Percentiles rank a stretch among this genome's conserved stretches.
phyloP scores from a whole-genome alignment of 2,113 vertebrate species.

The Epinephelus lanceolatus region DNA sequence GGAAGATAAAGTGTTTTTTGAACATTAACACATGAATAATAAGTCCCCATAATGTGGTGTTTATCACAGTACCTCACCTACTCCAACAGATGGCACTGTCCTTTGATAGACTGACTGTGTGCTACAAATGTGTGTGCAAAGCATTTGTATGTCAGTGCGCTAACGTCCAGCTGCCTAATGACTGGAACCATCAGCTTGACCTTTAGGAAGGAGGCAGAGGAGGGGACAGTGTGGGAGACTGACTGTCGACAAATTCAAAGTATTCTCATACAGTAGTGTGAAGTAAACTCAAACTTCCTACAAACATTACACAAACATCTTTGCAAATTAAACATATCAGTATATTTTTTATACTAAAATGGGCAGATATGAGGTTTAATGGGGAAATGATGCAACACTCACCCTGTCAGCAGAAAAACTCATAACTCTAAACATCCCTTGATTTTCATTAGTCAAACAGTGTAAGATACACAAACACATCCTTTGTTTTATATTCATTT shows the following conservation, averaged over 20 bases:
- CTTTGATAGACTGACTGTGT: too few relatives aligned
- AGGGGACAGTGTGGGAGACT: too few relatives aligned
- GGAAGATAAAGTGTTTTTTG: too few relatives aligned
- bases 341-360: not conserved
- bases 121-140: too few relatives aligned
- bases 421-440: not conserved
- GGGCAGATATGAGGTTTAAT: not conserved
- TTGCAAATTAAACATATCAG: not conserved
- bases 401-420: not conserved
- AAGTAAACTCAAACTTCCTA: not conserved
- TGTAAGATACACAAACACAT: slow-evolving; percentile 4
- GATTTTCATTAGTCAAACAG: not conserved
- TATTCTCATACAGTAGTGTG: not conserved
- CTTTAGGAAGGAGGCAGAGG: not conserved
- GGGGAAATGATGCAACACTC: not conserved
- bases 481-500: not conserved
- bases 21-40: too few relatives aligned
- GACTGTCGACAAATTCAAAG: not conserved
- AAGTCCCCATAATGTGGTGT: too few relatives aligned
- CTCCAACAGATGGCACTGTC: too few relatives aligned
- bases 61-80: too few relatives aligned
- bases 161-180: not conserved
- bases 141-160: not conserved
- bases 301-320: not conserved
- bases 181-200: not conserved